Evolutionary conservation across 2,888 invertebrate species (phyloP), one percentile per base, ranked within the genome.

Genomic region (Athripsodes cinereus): DNA sequence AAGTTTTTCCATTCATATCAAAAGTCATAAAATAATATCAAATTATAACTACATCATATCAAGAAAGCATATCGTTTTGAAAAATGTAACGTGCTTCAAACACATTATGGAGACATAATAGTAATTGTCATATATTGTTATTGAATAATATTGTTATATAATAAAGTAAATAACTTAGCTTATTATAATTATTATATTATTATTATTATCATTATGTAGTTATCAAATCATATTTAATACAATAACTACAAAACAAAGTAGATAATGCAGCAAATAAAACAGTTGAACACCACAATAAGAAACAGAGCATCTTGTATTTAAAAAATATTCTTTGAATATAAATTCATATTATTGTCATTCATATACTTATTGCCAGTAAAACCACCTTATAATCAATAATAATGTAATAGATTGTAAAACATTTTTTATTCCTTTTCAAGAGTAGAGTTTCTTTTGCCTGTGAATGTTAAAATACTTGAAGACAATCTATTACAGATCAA

Each of bases 41-140:
- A n/a, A n/a, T n/a, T n/a, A n/a, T n/a, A n/a, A n/a, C n/a, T 26
- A 26, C 26, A 26, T 51, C 58, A 58, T 58, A 58, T 58, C 58
- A 51, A 35, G 16, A 26, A 18, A 51, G 55, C 59, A 59, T 59
- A 59, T 59, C 59, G 26, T 26, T 26, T 26, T 49, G 31, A 21
- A 22, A 21, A 48, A 16, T 21, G 20, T 13, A 51, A 54, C 22
- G 52, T 52, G 59, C 59, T 48, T 44, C 55, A 59, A 26, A 26
- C 26, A n/a, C n/a, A 26, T 6, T 26, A 26, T 26, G 5, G 10
- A 26, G 10, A 10, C 26, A 40, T 16, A 40, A n/a, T 40, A 40
- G 52, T 59, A 52, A 51, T 26, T 51, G 26, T 54, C 31, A 44
- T 55, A 35, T 57, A 40, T 40, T 40, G 40, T 40, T 40, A 40